Evolutionary conservation across 2,888 invertebrate species (phyloP), one percentile per base, ranked within the genome.

Genomic region (Melipona bicolor): DNA sequence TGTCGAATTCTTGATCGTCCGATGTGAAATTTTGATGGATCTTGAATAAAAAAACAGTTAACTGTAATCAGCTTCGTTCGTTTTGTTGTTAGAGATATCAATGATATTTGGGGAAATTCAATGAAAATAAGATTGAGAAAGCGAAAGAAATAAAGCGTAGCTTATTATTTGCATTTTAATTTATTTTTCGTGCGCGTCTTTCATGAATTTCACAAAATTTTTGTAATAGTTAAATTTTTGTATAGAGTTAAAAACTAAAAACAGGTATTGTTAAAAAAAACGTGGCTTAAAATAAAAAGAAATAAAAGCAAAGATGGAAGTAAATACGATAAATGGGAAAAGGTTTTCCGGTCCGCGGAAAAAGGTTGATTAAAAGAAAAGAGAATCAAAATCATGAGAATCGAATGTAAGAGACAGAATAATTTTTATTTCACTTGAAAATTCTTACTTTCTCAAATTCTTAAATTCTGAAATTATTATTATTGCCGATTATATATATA

Each of bases 201-300:
- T 86, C 78, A 84, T 80, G 84, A 88, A 87, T 88, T 80, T 79
- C 24, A 15, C 59, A 59, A 36, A n/a, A n/a, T 27, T 4, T 17
- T n/a, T 36, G 70, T n/a, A 56, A 36, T 54, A n/a, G n/a, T n/a
- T n/a, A n/a, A n/a, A n/a, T n/a, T n/a, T n/a, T n/a, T n/a, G n/a
- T n/a, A 56, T 15, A 4, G 5, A n/a, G 4, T 5, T n/a, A n/a
- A 5, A 56, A n/a, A 61, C 19, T 32, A 75, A 71, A 65, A 27
- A 24, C 9, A 21, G 27, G 50, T 17, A 27, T 52, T 59, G 56
- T 70, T 43, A 62, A 65, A 27, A 21, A 56, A 50, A 36, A 19
- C 0, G 11, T 0, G 13, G 67, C 17, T 54, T 4, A 43, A 17
- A n/a, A 54, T 21, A n/a, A 43, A 19, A 52, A 24, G 32, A 17